A percentile compares a stretch with the other conserved stretches of the same genome.
These are phyloP conservation scores for Zalophus californianus DNA, from an alignment of 2,797 vertebrate genomes.

Conservation along the genomic window DNA sequence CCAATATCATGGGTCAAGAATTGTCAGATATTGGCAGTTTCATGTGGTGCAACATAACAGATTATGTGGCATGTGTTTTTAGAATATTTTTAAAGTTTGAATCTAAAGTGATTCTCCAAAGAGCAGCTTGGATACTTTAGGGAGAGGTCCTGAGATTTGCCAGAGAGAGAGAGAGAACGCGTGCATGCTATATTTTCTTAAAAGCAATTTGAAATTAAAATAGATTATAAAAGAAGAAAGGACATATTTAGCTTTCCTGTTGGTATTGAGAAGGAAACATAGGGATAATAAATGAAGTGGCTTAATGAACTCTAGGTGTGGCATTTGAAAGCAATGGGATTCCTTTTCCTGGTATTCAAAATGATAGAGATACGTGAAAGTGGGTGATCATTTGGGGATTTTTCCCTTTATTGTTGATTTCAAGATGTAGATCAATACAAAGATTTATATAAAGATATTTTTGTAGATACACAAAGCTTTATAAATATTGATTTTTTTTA, in stretches of 20 bases:
- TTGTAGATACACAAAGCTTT: constrained; percentile 29
- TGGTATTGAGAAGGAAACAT: not conserved
- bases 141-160: not conserved
- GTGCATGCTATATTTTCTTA: not conserved
- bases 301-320: not conserved
- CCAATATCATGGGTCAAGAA: not conserved
- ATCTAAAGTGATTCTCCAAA: constrained; percentile 5
- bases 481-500: not conserved
- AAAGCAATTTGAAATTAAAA: constrained; percentile 60
- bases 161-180: not conserved
- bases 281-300: not conserved
- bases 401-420: constrained; percentile 12
- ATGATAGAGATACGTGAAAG: not conserved
- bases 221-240: not conserved
- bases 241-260: not conserved
- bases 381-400: not conserved
- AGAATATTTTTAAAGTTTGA: constrained; percentile 36
- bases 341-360: not conserved
- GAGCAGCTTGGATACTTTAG: constrained; percentile 13
- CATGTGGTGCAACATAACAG: not conserved
- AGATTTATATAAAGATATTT: not conserved
- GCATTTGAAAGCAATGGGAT: not conserved
- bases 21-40: not conserved
- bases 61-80: not conserved
- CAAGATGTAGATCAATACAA: constrained; percentile 5